These are phyloP conservation scores for Scalopus aquaticus DNA, from an alignment of 2,113 vertebrate genomes.

Conservation along the genomic window DNA sequence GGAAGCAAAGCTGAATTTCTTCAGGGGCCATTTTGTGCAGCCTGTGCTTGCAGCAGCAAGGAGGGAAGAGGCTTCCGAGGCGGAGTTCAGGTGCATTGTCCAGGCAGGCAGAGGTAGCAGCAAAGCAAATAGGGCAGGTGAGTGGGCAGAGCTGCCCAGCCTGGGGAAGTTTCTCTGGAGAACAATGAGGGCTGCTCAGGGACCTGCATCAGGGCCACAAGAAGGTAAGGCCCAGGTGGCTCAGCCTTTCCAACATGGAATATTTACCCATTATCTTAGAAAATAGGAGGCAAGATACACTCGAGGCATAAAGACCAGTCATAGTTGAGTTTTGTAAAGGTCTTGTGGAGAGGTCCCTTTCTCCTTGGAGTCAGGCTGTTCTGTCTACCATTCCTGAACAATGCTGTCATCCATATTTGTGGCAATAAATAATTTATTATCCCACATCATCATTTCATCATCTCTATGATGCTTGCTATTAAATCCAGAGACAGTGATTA, in stretches of 20 bases:
- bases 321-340: not conserved
- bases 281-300: not conserved
- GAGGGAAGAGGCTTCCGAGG: fast-evolving
- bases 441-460: conserved; percentile 40
- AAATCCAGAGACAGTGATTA: conserved; percentile 28
- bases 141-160: not conserved
- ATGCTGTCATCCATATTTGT: not conserved
- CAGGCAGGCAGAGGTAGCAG: not conserved
- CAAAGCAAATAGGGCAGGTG: not conserved
- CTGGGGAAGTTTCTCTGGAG: not conserved
- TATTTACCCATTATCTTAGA: not conserved
- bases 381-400: conserved; percentile 19
- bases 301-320: not conserved
- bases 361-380: not conserved
- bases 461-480: conserved; percentile 38
- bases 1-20: not conserved
- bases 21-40: not conserved
- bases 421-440: conserved; percentile 58
- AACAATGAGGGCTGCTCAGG: too few species aligned
- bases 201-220: fast-evolving
- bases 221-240: not conserved
- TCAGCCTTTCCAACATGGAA: not conserved
- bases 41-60: too few species aligned
- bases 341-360: not conserved
- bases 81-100: not conserved